These are phyloP conservation scores for Glossophaga mutica DNA, from an alignment of 2,797 vertebrate species.

Conservation along the genomic window DNA sequence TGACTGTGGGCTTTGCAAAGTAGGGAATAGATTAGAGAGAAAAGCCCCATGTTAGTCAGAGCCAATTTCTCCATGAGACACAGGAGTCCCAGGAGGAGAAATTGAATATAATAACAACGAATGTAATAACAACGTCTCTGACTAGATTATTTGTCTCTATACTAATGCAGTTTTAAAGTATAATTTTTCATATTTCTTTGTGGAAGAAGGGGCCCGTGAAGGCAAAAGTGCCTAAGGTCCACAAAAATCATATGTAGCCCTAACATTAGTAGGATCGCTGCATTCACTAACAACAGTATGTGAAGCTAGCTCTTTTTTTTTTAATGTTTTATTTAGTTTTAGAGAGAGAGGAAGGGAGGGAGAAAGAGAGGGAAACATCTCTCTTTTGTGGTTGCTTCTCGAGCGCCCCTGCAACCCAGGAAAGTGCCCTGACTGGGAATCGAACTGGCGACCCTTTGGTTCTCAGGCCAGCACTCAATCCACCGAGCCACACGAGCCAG, in stretches of 20 bases:
- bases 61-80: not conserved
- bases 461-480: too few species aligned
- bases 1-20: slow-evolving; percentile 1
- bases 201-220: not conserved
- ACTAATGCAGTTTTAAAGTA: slow-evolving; percentile 8
- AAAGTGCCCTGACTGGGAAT: too few species aligned
- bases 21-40: not conserved
- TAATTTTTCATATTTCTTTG: slow-evolving; percentile 42
- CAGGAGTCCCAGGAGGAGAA: not conserved
- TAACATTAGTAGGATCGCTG: not conserved
- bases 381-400: too few species aligned
- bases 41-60: not conserved
- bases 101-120: not conserved
- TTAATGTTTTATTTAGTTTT: too few species aligned
- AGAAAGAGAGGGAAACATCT: too few species aligned
- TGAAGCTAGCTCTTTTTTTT: not conserved
- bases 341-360: too few species aligned
- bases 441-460: too few species aligned
- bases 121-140: not conserved
- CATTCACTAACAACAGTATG: not conserved
- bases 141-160: slow-evolving; percentile 24
- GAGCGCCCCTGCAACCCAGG: too few species aligned
- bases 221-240: not conserved
- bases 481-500: too few species aligned
- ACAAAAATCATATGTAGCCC: not conserved